These are phyloP conservation scores for Orcinus orca DNA, from an alignment of 2,113 vertebrate species.

Conservation along the genomic window DNA sequence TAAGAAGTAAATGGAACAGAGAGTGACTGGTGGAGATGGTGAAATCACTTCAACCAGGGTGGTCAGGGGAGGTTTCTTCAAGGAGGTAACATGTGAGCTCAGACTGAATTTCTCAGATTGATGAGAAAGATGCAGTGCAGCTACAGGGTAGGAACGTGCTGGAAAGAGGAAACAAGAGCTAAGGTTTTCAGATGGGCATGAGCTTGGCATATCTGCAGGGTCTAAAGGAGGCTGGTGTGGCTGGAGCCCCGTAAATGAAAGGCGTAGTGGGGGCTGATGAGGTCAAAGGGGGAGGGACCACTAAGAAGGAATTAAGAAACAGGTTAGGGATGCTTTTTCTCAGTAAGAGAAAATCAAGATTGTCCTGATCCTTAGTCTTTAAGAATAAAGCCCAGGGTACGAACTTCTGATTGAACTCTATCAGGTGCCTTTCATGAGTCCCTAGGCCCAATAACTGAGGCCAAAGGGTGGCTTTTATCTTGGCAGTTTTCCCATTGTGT, in stretches of 20 bases:
- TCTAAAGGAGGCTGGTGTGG: neutral
- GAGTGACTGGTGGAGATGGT: neutral
- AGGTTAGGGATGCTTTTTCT: neutral
- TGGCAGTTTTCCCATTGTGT: slow-evolving; percentile 17
- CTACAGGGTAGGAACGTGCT: no score
- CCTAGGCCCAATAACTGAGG: neutral
- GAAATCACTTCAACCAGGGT: neutral
- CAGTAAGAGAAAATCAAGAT: neutral
- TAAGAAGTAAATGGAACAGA: neutral
- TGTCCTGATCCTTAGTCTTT: neutral
- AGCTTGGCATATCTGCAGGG: neutral
- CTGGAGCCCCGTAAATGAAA: neutral
- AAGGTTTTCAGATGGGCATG: neutral
- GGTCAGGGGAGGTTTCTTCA: neutral
- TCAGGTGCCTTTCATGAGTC: neutral
- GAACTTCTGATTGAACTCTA: neutral
- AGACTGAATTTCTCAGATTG: neutral
- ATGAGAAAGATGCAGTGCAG: neutral
- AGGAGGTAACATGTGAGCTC: neutral
- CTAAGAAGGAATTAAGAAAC: neutral
- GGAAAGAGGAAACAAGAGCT: neutral
- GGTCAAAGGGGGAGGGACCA: neutral
- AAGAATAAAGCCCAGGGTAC: neutral
- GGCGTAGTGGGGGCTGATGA: neutral
- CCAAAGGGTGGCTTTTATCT: neutral